A percentile compares a stretch with the other conserved stretches of the same genome.
These are phyloP conservation scores for Ophonus ardosiacus DNA, from an alignment of 2,888 invertebrate species.

Conservation along the genomic window DNA sequence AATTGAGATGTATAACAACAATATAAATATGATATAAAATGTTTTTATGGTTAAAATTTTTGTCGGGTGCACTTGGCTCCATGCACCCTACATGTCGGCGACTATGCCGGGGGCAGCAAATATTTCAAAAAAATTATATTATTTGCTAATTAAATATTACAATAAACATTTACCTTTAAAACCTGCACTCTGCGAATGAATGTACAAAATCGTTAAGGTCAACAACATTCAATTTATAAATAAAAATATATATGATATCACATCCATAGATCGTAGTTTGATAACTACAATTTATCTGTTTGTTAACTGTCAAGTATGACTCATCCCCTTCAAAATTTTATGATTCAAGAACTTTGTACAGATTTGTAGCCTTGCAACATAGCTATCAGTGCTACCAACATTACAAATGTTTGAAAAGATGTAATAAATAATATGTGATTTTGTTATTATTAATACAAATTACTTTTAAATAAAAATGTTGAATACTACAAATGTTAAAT, in stretches of 20 bases:
- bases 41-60: too few species aligned
- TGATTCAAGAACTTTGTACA: background rate
- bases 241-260: slow-evolving; percentile 29
- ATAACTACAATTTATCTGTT: slow-evolving; percentile 7
- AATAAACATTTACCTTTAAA: background rate
- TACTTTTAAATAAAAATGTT: background rate
- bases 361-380: background rate
- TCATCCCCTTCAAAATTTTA: slow-evolving; percentile 4
- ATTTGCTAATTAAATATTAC: background rate
- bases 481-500: background rate
- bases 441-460: background rate
- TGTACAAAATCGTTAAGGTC: slow-evolving; percentile 14
- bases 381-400: background rate
- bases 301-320: background rate
- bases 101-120: too few species aligned
- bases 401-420: background rate
- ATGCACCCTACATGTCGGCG: too few species aligned
- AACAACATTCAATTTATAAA: slow-evolving; percentile 12
- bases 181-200: background rate
- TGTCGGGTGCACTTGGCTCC: too few species aligned
- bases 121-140: too few species aligned
- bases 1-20: too few species aligned
- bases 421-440: background rate
- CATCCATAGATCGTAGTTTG: background rate
- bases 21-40: too few species aligned